Conservation (phyloP, 2,888 invertebrate species). For the Drosophila anceps region DNA sequence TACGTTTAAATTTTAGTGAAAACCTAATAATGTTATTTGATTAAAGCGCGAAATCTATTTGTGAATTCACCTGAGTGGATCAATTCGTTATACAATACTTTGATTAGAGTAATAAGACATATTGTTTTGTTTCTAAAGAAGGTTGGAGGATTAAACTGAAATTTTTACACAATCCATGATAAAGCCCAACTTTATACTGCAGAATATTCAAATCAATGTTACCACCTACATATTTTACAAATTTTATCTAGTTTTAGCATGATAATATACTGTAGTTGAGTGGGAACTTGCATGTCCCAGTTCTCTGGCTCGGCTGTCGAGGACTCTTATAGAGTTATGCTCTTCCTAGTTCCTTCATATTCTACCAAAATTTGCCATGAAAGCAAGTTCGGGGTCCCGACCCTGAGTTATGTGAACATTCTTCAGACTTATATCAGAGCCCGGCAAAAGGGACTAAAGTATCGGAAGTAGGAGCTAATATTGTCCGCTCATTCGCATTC, state of each 20-base stretch:
- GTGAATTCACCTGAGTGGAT: too few relatives aligned
- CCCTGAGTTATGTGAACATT: not conserved
- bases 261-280: not conserved
- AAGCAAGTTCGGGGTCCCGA: not conserved
- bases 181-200: too few relatives aligned
- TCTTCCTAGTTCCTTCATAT: too few relatives aligned
- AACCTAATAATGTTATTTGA: too few relatives aligned
- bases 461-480: slow-evolving; percentile 16
- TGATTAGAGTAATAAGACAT: not conserved
- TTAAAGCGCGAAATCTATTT: too few relatives aligned
- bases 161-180: too few relatives aligned
- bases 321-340: not conserved
- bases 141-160: not conserved
- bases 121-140: not conserved
- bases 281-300: not conserved
- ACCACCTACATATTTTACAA: not conserved
- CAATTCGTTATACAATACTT: too few relatives aligned
- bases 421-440: not conserved
- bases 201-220: not conserved
- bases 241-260: too few relatives aligned
- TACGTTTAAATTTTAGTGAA: too few relatives aligned
- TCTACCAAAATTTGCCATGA: not conserved
- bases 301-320: too few relatives aligned
- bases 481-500: slow-evolving; percentile 2
- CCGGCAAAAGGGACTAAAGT: not conserved